Conservation (phyloP, 2,888 invertebrate species). For the Palloptera scutellata region DNA sequence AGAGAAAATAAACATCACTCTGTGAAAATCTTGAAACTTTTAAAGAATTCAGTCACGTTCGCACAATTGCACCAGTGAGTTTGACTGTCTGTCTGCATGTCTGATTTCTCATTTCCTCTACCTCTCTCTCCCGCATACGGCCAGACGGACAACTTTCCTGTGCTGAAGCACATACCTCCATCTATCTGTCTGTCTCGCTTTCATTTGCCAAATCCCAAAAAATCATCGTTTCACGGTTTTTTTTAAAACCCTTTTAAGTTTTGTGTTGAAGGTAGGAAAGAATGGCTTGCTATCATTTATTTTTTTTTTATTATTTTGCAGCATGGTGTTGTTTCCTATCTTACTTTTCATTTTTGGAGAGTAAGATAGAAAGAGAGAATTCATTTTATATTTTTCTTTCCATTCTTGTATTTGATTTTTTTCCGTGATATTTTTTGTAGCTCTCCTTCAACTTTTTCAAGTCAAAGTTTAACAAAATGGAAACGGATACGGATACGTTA, state of each 20-base stretch:
- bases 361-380: slow-evolving; percentile 3
- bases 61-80: slow-evolving; percentile 41
- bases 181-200: slow-evolving; percentile 16
- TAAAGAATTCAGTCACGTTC: slow-evolving; percentile 47
- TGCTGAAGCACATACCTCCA: background rate
- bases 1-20: background rate
- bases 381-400: slow-evolving; percentile 18
- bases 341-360: slow-evolving; percentile 11
- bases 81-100: slow-evolving; percentile 5
- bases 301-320: slow-evolving; percentile 22
- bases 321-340: slow-evolving; percentile 14
- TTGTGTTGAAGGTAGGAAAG: slow-evolving; percentile 12
- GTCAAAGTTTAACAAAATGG: slow-evolving; percentile 44
- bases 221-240: slow-evolving; percentile 31
- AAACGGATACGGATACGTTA: slow-evolving; percentile 46
- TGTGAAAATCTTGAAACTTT: slow-evolving; percentile 32
- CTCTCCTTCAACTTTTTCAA: slow-evolving; percentile 24
- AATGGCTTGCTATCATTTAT: slow-evolving; percentile 8
- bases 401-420: slow-evolving; percentile 15
- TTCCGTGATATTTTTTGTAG: slow-evolving; percentile 10
- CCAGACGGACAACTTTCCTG: background rate
- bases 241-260: slow-evolving; percentile 27
- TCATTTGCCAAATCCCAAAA: slow-evolving; percentile 34
- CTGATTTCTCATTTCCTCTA: slow-evolving; percentile 8
- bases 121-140: background rate